These are phyloP conservation scores for Emmelina monodactyla DNA, from an alignment of 2,888 invertebrate genomes.

Conservation along the genomic window DNA sequence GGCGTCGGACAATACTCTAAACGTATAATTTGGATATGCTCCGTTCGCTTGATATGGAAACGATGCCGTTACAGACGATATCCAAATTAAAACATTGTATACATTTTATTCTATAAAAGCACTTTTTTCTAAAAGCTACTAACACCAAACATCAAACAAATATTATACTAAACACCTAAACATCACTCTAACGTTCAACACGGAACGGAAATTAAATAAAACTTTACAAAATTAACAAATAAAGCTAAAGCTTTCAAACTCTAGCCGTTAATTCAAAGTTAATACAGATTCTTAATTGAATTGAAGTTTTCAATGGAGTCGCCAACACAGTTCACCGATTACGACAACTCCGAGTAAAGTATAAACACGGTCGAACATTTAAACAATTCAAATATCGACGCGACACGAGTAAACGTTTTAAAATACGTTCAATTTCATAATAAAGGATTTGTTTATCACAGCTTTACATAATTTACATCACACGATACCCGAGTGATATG, in stretches of 20 bases:
- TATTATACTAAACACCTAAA: constrained; percentile 22
- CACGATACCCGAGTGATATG: constrained; percentile 38
- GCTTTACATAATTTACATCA: constrained; percentile 43
- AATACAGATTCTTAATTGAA: constrained; percentile 21
- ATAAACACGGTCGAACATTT: constrained; percentile 17
- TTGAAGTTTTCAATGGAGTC: constrained; percentile 15
- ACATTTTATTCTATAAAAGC: constrained; percentile 48
- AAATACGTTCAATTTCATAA: constrained; percentile 29
- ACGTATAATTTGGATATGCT: neutral
- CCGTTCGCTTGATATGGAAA: neutral
- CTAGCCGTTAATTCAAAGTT: constrained; percentile 35
- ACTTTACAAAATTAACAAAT: constrained; percentile 20
- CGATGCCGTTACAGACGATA: constrained; percentile 16
- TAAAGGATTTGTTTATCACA: constrained; percentile 40
- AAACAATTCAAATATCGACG: constrained; percentile 23
- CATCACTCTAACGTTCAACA: constrained; percentile 24
- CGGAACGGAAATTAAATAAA: constrained; percentile 23
- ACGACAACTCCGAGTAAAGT: constrained; percentile 40
- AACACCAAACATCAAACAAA: constrained; percentile 62
- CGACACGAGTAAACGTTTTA: constrained; percentile 28
- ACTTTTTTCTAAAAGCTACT: constrained; percentile 51
- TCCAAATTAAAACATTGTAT: constrained; percentile 22
- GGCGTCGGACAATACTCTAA: no score
- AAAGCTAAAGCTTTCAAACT: constrained; percentile 45
- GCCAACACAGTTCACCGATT: neutral